Evolutionary conservation across 2,888 invertebrate genomes (phyloP), one percentile per base, ranked within the genome.

Genomic region (Odontocerum albicorne): DNA sequence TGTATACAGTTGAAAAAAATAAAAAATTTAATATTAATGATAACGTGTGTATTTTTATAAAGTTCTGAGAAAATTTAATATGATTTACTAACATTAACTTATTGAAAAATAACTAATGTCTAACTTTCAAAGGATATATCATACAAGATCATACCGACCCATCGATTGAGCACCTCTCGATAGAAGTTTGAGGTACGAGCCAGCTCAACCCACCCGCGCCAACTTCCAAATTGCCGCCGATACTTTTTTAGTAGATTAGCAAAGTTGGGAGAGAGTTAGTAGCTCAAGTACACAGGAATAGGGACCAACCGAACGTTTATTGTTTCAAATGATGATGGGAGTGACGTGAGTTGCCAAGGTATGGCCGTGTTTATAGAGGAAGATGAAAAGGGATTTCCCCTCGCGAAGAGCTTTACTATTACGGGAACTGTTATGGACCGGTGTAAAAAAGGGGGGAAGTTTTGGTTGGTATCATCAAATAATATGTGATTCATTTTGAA

Each of bases 221-320:
- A 55, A 55, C 47, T 59, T 59, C 49, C 49, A 45, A 60, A 55
- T 57, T 60, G 50, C 53, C 44, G 40, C 33, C 57, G 57, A 60
- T 60, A 60, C 57, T 60, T 60, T 60, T 60, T 60, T 60, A 55
- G 55, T 57, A 51, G 55, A 60, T 60, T 60, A 57, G 57, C 52
- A 35, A 55, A 60, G 60, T 60, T 60, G 42, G 55, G 21, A 46
- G 19, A 54, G 50, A 57, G 53, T 53, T 53, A 19, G 39, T 31
- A 40, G 27, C 33, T n/a, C 12, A 40, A 40, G 40, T 40, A 40
- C 17, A 6, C 17, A 20, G n/a, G 40, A 40, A n/a, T 17, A 6
- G 40, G 21, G 40, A 13, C 19, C 12, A 8, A 20, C n/a, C 17
- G 43, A 38, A 27, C 51, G 55, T 59, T 59, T 59, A 59, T 59